Base-by-base conservation (phyloP, 2,113 vertebrate genomes). In the Struthio camelus region DNA sequence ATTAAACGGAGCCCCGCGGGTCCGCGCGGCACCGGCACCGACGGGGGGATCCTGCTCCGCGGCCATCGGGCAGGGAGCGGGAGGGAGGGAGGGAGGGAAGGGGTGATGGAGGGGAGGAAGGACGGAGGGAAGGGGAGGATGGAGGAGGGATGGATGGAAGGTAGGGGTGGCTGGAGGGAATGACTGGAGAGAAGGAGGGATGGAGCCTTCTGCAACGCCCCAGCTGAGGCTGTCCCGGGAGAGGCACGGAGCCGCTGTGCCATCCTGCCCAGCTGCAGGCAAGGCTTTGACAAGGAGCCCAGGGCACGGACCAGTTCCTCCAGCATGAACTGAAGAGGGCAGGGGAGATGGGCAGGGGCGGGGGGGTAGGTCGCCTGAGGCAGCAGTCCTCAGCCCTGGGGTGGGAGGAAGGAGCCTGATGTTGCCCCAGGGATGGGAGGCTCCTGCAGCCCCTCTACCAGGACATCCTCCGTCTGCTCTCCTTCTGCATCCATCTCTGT, bases 311-410 rank as follows among this genome's bases (percentile, higher is more conserved):
- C 3, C 80, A 3, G 36, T 22, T 54, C 58, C 40, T 48, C n/a
- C 50, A 8, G 50, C 2, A 18, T 0, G 4, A 61, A 28, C 32
- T 0, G 4, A 8, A 19, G 3, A 28, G 27, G 25, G 34, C 8
- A 4, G 48, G 24, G 28, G 3, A 19, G 34, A 32, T 7, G 1
- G 5, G 4, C 23, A 8, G 16, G 4, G 1, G 4, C 30, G 15
- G 2, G 14, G 11, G 56, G 10, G n/a, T n/a, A n/a, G 20, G 32
- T 66, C n/a, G 54, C 27, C 44, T 27, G 2, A 70, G 50, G 50
- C 61, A 50, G 16, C 46, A 54, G 79, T 18, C 15, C 67, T 18
- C 18, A 59, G 4, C 66, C 25, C 18, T 73, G 54, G 36, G 30
- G 23, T 27, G 71, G 46, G n/a, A 53, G 64, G 59, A 65, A n/a